Conservation (phyloP, 2,797 vertebrate species). For the Peromyscus aztecus region DNA sequence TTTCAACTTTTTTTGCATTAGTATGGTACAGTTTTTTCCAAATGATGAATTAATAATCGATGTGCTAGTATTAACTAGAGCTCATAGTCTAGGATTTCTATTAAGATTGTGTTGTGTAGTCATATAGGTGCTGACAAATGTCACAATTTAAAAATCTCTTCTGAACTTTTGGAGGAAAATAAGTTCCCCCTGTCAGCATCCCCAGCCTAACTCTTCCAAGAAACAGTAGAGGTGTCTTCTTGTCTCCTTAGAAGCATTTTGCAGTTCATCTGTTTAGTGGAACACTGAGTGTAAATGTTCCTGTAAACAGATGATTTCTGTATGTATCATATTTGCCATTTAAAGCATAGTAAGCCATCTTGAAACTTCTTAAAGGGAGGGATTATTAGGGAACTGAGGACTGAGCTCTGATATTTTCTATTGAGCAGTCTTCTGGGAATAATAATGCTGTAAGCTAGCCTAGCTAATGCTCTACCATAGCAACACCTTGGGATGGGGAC, state of each 20-base stretch:
- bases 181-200: neutral
- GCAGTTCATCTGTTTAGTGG: neutral
- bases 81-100: neutral
- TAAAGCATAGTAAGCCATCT: neutral
- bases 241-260: neutral
- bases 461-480: neutral
- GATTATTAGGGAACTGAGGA: neutral
- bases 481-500: neutral
- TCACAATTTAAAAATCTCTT: slow-evolving; percentile 22
- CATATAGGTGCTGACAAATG: neutral
- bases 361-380: neutral
- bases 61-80: neutral
- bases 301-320: neutral
- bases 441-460: neutral
- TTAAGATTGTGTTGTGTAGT: neutral
- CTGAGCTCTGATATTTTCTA: neutral
- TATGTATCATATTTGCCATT: neutral
- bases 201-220: neutral
- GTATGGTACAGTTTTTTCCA: neutral
- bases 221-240: neutral
- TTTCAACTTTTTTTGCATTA: neutral
- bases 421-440: neutral
- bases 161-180: neutral
- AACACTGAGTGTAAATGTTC: neutral
- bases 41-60: neutral